These are phyloP conservation scores for Eupristina koningsbergeri DNA, from an alignment of 1,140 invertebrate species.

Conservation along the genomic window DNA sequence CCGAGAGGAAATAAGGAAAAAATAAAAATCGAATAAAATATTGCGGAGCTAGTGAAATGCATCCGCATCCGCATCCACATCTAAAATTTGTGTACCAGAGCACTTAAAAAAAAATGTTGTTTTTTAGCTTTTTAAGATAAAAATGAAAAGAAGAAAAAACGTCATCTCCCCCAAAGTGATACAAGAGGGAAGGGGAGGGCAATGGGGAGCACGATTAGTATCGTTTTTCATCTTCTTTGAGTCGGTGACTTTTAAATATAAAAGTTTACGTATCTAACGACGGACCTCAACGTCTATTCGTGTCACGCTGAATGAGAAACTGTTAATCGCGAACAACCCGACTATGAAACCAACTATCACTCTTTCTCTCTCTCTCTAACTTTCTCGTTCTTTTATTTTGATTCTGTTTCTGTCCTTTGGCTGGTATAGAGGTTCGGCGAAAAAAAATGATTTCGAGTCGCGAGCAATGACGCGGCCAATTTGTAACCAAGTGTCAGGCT, in stretches of 20 bases:
- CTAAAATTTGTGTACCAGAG: not conserved
- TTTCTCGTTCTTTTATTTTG: not conserved
- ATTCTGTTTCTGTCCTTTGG: not conserved
- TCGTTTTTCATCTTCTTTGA: conserved; percentile 45
- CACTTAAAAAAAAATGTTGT: not conserved
- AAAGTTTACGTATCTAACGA: conserved; percentile 41
- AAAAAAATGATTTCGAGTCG: conserved; percentile 55
- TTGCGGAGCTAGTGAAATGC: not conserved
- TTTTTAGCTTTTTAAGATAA: not conserved
- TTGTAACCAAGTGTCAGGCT: conserved; percentile 72
- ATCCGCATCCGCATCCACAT: not conserved
- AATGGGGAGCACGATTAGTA: conserved; percentile 21
- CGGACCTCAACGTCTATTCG: conserved; percentile 37
- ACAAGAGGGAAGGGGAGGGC: not conserved
- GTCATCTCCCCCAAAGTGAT: not conserved
- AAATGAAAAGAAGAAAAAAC: not conserved
- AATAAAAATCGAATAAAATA: not conserved
- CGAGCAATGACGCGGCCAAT: conserved; percentile 71
- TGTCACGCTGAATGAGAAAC: conserved; percentile 20
- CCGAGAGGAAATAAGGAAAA: not conserved
- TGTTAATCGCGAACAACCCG: conserved; percentile 20
- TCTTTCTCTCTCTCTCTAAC: conserved; percentile 41
- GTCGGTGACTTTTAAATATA: conserved; percentile 34
- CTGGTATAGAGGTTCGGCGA: not conserved
- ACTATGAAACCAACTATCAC: conserved; percentile 49